phyloP scores from a whole-genome alignment of 2,113 vertebrate genomes.

The Labeo catla region DNA sequence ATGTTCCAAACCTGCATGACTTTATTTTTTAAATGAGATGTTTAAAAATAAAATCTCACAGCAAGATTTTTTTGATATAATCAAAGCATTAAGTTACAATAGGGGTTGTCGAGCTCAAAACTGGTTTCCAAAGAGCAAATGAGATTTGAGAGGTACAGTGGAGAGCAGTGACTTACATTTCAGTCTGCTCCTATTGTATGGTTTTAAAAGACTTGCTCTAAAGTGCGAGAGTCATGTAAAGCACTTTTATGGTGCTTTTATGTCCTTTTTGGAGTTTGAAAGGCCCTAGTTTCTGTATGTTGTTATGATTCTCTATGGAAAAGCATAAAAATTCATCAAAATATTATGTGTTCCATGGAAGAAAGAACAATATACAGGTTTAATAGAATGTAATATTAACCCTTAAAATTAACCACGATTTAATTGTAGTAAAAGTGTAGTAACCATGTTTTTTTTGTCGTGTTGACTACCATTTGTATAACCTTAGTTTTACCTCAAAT shows the following conservation, averaged over 20 bases:
- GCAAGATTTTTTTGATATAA: background rate
- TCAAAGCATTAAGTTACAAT: background rate
- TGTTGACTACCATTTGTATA: too few species aligned
- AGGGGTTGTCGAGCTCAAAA: background rate
- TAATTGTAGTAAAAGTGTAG: too few species aligned
- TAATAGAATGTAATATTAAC: background rate
- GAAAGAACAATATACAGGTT: background rate
- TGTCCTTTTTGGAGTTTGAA: background rate
- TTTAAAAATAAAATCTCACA: background rate
- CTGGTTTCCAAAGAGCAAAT: background rate
- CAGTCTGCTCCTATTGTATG: background rate
- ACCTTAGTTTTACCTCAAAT: too few species aligned
- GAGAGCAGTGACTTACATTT: background rate
- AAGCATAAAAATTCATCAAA: background rate
- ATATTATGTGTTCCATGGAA: background rate
- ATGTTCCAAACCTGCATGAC: constrained; percentile 3
- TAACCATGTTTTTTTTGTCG: too few species aligned
- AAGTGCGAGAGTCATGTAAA: background rate
- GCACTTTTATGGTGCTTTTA: background rate
- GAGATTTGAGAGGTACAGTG: background rate
- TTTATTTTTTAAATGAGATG: background rate
- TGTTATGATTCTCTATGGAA: background rate
- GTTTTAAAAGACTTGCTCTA: background rate
- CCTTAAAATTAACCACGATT: too few species aligned
- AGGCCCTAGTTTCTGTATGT: background rate